Base-by-base conservation (phyloP, 1,140 invertebrate species). In the Leptinotarsa lineolata region DNA sequence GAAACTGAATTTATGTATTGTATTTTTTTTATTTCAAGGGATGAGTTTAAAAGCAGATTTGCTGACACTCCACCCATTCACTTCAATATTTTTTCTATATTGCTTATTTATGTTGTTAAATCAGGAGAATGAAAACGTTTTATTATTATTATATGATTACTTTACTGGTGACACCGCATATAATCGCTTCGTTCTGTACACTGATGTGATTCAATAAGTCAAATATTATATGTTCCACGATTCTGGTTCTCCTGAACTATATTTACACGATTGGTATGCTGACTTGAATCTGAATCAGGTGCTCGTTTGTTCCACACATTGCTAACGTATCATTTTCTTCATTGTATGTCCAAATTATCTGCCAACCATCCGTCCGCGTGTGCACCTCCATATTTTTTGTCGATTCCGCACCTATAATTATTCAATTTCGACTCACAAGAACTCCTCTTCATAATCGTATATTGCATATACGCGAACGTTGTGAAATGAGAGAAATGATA, bases 301-400 rank as follows among this genome's bases (percentile, higher is more conserved):
- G 48, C 61, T 63, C 61, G 61, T 63, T 63, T 63, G 61, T 63
- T 63, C 61, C 61, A 63, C 61, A 63, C 61, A 63, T 63, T 63
- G 61, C 61, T 15, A 63, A 63, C 61, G 61, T 63, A 63, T 63
- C 61, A 63, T 63, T 63, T 63, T 63, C 61, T 63, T 24, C 20
- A 63, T 63, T 22, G 61, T 63, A 63, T 63, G n/a, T 16, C 66
- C 66, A n/a, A 68, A 48, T 45, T 45, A 68, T 68, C 66, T 45
- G 66, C 66, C 30, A 18, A 30, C 22, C 66, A 68, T 18, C 8
- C 22, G n/a, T 68, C 45, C 45, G 30, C 66, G 66, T 48, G 20
- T 48, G 61, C 24, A 30, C 61, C 20, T 24, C 61, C 61, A 22
- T 30, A 63, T 63, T 63, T 63, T 63, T 18, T 63, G 61, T 30